Conservation (phyloP, 2,888 invertebrate species). For the Panopea generosa region DNA sequence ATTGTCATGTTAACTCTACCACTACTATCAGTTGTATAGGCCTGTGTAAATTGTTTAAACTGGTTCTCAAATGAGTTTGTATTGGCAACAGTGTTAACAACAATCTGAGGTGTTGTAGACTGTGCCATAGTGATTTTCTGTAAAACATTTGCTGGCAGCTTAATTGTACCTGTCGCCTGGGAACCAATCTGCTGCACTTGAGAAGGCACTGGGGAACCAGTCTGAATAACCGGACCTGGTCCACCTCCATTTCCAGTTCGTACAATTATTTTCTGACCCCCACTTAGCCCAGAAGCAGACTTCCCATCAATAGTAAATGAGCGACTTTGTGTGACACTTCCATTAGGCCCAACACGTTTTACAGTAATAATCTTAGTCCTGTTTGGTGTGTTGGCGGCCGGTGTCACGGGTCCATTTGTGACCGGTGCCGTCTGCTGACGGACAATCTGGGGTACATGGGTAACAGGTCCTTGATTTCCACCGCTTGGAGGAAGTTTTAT, state of each 20-base stretch:
- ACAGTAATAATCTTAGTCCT: conserved; percentile 61
- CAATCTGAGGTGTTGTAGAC: conserved; percentile 12
- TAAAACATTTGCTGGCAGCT: conserved; percentile 27
- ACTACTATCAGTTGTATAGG: neutral
- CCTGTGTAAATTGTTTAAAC: conserved; percentile 49
- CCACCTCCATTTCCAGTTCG: conserved; percentile 46
- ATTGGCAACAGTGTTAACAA: conserved; percentile 15
- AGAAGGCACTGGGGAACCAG: conserved; percentile 34
- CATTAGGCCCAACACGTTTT: conserved; percentile 64
- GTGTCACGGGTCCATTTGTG: conserved; percentile 1
- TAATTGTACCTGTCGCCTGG: conserved; percentile 22
- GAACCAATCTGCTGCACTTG: conserved; percentile 27
- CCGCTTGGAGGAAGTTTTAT: conserved; percentile 58
- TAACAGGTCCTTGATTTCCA: conserved; percentile 3
- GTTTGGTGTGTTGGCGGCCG: conserved; percentile 21
- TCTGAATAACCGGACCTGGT: conserved; percentile 21
- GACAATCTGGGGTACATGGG: conserved; percentile 35
- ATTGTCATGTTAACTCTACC: conserved; percentile 25
- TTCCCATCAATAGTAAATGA: conserved; percentile 54
- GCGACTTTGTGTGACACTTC: conserved; percentile 59
- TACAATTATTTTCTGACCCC: conserved; percentile 58
- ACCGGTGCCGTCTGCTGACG: conserved; percentile 48
- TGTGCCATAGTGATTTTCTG: conserved; percentile 27
- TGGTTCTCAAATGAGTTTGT: conserved; percentile 41
- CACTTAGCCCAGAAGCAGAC: conserved; percentile 27